These are phyloP conservation scores for Sitta europaea DNA, from an alignment of 2,113 vertebrate species.

Conservation along the genomic window DNA sequence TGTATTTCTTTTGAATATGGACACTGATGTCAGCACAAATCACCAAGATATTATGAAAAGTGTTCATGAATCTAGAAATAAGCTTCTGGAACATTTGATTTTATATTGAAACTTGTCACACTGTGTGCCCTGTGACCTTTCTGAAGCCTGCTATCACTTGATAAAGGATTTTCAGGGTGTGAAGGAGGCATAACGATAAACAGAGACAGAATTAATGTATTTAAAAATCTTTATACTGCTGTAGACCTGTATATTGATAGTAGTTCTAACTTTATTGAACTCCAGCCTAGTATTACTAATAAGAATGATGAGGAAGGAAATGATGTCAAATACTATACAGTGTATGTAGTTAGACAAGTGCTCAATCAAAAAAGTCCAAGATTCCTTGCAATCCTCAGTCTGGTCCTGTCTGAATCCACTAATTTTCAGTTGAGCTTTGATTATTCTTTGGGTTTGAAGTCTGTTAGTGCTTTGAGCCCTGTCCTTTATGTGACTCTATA, in stretches of 20 bases:
- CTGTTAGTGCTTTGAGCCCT: not conserved
- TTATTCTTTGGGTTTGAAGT: not conserved
- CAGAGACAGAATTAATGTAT: not conserved
- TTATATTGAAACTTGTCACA: not conserved
- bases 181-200: not conserved
- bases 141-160: not conserved
- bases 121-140: not conserved
- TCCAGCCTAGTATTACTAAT: not conserved
- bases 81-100: not conserved
- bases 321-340: not conserved
- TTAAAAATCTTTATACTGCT: not conserved
- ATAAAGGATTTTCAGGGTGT: not conserved
- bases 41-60: not conserved
- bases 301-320: not conserved
- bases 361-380: not conserved
- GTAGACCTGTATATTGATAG: not conserved
- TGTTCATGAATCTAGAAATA: not conserved
- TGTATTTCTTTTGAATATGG: not conserved
- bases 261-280: not conserved
- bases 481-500: not conserved
- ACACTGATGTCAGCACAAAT: not conserved
- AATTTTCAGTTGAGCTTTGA: not conserved
- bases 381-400: not conserved
- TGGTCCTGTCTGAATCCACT: not conserved
- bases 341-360: not conserved